phyloP scores from a whole-genome alignment of 2,888 invertebrate genomes.

The Synergus japonicus region DNA sequence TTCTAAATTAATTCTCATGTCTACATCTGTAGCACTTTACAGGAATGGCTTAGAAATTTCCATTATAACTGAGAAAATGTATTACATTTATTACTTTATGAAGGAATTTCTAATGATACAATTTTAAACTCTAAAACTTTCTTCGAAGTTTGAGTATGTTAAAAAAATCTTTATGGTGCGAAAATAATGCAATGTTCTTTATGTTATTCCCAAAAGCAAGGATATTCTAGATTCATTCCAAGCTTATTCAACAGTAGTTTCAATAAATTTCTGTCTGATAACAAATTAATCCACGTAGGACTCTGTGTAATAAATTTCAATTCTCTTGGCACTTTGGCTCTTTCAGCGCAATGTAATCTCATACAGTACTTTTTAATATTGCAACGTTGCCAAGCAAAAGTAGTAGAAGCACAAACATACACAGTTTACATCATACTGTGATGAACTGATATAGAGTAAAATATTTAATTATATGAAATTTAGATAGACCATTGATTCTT shows the following conservation, averaged over 20 bases:
- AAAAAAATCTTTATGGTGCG: neutral
- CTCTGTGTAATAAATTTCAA: neutral
- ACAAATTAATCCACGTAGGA: neutral
- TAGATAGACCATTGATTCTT: neutral
- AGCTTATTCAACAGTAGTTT: neutral
- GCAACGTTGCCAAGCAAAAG: conserved; percentile 13
- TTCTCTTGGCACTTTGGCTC: conserved; percentile 20
- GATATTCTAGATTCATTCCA: neutral
- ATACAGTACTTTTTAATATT: conserved; percentile 19
- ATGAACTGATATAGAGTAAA: neutral
- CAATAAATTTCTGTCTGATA: conserved; percentile 5
- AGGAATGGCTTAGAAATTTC: no score
- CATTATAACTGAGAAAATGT: no score
- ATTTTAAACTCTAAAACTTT: neutral
- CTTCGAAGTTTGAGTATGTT: neutral
- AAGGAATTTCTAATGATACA: no score
- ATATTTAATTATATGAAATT: neutral
- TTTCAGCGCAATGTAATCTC: conserved; percentile 32
- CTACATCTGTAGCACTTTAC: neutral
- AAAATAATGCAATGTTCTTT: conserved; percentile 20
- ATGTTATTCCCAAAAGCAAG: neutral
- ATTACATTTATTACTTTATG: no score
- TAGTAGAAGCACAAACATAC: neutral
- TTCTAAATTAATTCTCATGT: neutral
- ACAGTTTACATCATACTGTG: neutral